phyloP scores from a whole-genome alignment of 1,140 invertebrate species.

The Gonioctena quinquepunctata region DNA sequence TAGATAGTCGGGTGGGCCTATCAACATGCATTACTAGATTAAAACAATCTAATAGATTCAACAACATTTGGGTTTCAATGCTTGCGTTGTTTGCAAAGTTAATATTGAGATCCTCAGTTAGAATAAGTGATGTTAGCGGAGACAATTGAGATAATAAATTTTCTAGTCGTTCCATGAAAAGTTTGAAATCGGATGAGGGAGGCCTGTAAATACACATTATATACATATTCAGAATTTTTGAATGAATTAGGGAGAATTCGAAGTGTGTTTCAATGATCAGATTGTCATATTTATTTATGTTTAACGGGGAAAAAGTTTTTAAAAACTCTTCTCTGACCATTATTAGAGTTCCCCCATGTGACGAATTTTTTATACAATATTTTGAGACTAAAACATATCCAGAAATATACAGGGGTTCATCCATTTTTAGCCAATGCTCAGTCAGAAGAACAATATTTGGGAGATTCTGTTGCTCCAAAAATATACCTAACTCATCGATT shows the following conservation, averaged over 20 bases:
- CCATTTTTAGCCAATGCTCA: background rate
- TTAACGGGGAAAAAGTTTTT: background rate
- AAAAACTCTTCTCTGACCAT: background rate
- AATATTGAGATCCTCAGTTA: background rate
- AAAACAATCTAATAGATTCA: background rate
- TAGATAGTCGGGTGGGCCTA: background rate
- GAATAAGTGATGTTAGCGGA: background rate
- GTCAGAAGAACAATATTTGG: background rate
- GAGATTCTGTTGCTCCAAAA: background rate
- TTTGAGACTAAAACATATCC: background rate
- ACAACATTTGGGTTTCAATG: background rate
- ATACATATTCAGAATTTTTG: background rate
- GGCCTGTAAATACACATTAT: background rate
- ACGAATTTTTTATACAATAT: background rate
- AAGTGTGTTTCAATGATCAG: background rate
- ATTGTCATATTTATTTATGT: background rate
- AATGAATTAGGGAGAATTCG: background rate
- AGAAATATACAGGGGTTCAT: background rate
- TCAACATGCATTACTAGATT: background rate
- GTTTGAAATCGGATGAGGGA: background rate
- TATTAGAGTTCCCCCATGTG: background rate
- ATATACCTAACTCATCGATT: background rate
- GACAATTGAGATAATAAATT: background rate
- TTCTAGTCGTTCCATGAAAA: background rate
- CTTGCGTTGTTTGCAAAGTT: background rate